Evolutionary conservation across 2,113 vertebrate species (phyloP), one percentile per base, ranked within the genome.

Genomic region (Oreocharis arfaki): DNA sequence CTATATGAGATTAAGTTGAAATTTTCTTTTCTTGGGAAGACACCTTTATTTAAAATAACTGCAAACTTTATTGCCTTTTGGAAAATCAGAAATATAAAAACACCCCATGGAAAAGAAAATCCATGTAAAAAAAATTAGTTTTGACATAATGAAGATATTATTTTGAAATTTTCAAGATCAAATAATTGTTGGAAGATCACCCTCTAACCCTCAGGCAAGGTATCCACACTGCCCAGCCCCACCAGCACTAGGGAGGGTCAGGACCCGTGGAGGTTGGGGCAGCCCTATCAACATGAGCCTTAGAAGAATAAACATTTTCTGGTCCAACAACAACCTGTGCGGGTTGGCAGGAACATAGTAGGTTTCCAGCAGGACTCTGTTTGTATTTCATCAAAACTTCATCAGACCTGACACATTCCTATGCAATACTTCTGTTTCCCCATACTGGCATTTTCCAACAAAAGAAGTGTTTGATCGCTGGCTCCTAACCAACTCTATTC

Each of bases 301-400:
- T 39, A 78, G 74, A 53, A 94, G 87, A 89, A 79, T 53, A 87
- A 91, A 69, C 37, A 79, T 16, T 65, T 89, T 82, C 65, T 95
- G 12, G 14, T 82, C 65, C 77, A 87, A 57, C 32, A 87, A 75
- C 77, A 93, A 57, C 61, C 69, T 82, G 56, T 56, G 41, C 0
- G 1, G 30, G 65, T 65, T 94, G 93, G 74, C 84, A 96, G 74
- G 41, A 92, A 61, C n/a, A 49, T 39, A 53, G 81, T 87, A 73
- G 57, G 37, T 87, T 95, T 94, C 61, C 93, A 94, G 49, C 61
- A 84, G 59, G 33, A 93, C 33, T 41, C 20, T 91, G 77, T 87
- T 96, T 91, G 74, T 57, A 42, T 97, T 95, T 95, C 91, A 97
- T 95, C 91, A 95, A 69, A 96, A 95, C 77, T 91, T 87, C 93